A percentile compares a stretch with the other conserved stretches of the same genome.
phyloP scores from a whole-genome alignment of 2,888 invertebrate genomes.

The Philopedon plagiatum region DNA sequence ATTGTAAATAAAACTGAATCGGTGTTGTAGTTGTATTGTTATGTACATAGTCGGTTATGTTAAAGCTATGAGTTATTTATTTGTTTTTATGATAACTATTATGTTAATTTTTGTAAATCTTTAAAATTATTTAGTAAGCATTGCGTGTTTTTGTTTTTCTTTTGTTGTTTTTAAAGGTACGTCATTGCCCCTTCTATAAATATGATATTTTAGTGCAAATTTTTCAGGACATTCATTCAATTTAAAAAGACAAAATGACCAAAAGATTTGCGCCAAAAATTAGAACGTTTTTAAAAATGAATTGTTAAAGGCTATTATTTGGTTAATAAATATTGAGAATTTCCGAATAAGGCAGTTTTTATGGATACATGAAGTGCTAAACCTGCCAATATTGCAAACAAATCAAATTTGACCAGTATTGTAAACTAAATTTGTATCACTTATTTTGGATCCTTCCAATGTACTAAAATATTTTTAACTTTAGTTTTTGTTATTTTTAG shows the following conservation, averaged over 20 bases:
- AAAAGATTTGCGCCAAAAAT: background rate
- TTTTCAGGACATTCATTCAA: background rate
- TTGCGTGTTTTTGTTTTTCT: conserved; percentile 32
- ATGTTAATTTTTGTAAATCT: conserved; percentile 62
- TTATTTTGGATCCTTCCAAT: background rate
- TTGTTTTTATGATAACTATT: conserved; percentile 55
- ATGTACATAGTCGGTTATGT: conserved; percentile 67
- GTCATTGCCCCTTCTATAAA: conserved; percentile 10
- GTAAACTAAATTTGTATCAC: conserved; percentile 8
- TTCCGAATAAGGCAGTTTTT: no score
- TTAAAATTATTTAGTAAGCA: conserved; percentile 61
- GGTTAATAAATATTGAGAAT: background rate
- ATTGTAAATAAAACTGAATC: conserved; percentile 59
- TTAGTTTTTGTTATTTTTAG: no score
- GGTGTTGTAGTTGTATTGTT: conserved; percentile 70
- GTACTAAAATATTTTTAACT: background rate
- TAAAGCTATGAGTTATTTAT: conserved; percentile 67
- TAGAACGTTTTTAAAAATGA: background rate
- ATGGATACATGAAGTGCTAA: no score
- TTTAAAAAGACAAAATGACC: background rate
- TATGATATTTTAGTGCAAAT: conserved; percentile 7
- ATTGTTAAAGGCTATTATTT: background rate
- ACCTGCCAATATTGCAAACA: background rate
- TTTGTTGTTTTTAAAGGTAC: conserved; percentile 19
- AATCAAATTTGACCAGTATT: conserved; percentile 16